Evolutionary conservation across 2,797 vertebrate species (phyloP).

Genomic region (Anguilla anguilla): DNA sequence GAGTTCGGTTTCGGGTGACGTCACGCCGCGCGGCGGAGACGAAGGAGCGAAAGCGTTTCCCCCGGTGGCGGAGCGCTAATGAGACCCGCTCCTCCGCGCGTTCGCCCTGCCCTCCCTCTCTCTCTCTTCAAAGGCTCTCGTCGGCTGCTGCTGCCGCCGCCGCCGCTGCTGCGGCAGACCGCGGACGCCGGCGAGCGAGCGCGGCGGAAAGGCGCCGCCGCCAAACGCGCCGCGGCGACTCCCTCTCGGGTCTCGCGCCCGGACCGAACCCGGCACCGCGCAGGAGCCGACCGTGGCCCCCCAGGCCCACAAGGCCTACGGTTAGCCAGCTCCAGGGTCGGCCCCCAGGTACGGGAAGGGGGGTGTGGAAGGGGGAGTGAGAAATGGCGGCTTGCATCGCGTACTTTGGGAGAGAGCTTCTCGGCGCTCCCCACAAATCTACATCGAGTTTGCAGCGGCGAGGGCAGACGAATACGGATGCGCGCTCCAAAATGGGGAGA

Average conservation of each 20-base stretch:
- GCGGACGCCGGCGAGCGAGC: slow-evolving; percentile 51
- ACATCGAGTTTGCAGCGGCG: too few relatives aligned
- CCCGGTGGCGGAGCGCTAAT: slow-evolving; percentile 67
- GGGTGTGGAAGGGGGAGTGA: too few relatives aligned
- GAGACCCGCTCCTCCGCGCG: slow-evolving; percentile 69
- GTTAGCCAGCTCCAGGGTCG: too few relatives aligned
- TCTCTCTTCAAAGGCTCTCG: slow-evolving; percentile 67
- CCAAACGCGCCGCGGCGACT: slow-evolving; percentile 53
- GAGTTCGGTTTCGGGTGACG: slow-evolving; percentile 54
- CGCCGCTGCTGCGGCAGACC: slow-evolving; percentile 54
- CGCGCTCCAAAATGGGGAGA: too few relatives aligned
- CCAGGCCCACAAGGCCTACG: too few relatives aligned
- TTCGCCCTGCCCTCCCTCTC: slow-evolving; percentile 78
- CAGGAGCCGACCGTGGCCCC: too few relatives aligned
- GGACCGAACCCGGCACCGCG: not conserved
- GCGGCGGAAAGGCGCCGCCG: slow-evolving; percentile 38
- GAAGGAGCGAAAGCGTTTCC: slow-evolving; percentile 56
- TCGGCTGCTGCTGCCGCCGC: slow-evolving; percentile 47
- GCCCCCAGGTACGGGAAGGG: too few relatives aligned
- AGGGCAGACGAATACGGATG: too few relatives aligned
- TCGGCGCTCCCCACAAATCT: too few relatives aligned
- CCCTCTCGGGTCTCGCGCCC: not conserved
- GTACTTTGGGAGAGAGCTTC: too few relatives aligned
- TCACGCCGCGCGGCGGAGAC: slow-evolving; percentile 61
- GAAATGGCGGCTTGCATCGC: too few relatives aligned